A percentile compares a stretch with the other conserved stretches of the same genome.
Evolutionary conservation across 2,113 vertebrate species (phyloP).

Genomic region (Capricornis sumatraensis): DNA sequence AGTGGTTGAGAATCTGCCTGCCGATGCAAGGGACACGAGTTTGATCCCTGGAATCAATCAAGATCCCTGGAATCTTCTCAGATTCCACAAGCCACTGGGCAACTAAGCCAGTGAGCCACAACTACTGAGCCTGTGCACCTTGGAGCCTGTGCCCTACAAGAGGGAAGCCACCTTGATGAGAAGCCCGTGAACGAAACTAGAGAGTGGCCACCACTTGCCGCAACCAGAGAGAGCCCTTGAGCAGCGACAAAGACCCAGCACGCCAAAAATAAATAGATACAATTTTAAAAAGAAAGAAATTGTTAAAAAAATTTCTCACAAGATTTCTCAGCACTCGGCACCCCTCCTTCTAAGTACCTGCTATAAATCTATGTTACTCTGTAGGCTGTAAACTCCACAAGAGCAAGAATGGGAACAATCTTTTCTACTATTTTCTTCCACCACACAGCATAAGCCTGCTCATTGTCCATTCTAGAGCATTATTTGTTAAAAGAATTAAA

Average conservation of each 20-base stretch:
- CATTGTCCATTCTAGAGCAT: neutral
- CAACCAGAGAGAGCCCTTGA: neutral
- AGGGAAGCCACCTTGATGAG: neutral
- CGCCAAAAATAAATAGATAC: neutral
- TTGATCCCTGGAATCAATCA: neutral
- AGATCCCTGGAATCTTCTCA: neutral
- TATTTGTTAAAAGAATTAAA: neutral
- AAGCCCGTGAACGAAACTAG: neutral
- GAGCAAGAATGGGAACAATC: neutral
- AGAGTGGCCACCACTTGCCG: neutral
- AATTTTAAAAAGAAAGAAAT: neutral
- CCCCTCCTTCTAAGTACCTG: neutral
- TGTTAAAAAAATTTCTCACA: neutral
- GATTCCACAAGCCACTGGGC: neutral
- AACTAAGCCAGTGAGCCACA: neutral
- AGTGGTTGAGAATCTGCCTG: neutral
- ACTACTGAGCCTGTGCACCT: neutral
- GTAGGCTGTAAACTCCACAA: neutral
- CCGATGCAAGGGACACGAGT: accelerated
- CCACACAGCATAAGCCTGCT: neutral
- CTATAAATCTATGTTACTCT: neutral
- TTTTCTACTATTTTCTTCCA: neutral
- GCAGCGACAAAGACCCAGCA: neutral
- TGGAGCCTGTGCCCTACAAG: neutral
- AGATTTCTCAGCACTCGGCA: neutral